Evolutionary conservation across 2,888 invertebrate genomes (phyloP).

Genomic region (Standfussiana lucernea): DNA sequence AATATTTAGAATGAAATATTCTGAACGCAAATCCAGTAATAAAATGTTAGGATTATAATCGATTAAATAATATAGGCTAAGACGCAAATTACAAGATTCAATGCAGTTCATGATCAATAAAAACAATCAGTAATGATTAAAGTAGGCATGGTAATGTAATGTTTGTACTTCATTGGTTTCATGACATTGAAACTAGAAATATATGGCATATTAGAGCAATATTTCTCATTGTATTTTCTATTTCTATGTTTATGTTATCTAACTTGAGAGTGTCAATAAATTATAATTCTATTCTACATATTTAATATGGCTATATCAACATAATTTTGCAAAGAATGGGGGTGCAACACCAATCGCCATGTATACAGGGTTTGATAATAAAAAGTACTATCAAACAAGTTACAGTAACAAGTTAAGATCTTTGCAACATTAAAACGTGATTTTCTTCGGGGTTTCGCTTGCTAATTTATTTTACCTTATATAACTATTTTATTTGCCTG

Average conservation of each 20-base stretch:
- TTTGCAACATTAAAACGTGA: background rate
- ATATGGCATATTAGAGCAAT: background rate
- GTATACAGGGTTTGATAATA: background rate
- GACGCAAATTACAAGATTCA: constrained; percentile 21
- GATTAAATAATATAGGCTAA: constrained; percentile 5
- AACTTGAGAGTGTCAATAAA: background rate
- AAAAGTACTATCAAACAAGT: background rate
- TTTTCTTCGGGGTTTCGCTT: no score
- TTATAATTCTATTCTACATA: background rate
- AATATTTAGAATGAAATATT: background rate
- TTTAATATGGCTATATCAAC: no score
- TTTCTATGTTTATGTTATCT: background rate
- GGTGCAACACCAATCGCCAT: background rate
- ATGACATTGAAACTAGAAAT: constrained; percentile 13
- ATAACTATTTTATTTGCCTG: no score
- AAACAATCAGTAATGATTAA: constrained; percentile 22
- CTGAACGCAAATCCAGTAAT: background rate
- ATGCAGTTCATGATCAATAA: constrained; percentile 28
- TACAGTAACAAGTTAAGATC: background rate
- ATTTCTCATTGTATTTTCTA: background rate
- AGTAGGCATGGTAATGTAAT: background rate
- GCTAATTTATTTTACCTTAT: no score
- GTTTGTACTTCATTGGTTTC: constrained; percentile 3
- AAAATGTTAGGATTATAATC: background rate
- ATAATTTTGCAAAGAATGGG: background rate